These are phyloP conservation scores for Hipposideros larvatus DNA, from an alignment of 2,797 vertebrate species.

Conservation along the genomic window DNA sequence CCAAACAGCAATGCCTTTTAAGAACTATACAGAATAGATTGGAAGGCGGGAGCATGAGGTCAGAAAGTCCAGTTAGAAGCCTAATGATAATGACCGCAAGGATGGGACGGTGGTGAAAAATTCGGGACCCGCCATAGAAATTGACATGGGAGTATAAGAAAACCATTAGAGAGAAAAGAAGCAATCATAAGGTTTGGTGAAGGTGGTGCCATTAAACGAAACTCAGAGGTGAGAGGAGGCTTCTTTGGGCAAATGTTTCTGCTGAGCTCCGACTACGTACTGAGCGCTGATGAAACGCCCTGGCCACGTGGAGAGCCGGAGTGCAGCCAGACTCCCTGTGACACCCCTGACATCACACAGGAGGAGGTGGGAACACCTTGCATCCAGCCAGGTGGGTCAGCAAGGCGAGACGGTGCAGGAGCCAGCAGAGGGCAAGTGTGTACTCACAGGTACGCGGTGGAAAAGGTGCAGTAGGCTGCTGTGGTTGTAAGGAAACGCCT, in stretches of 20 bases:
- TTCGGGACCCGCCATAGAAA: accelerated
- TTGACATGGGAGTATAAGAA: too few species aligned
- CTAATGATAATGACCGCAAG: neutral
- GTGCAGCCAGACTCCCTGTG: neutral
- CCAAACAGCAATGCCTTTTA: neutral
- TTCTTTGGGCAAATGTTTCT: accelerated
- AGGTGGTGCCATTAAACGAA: too few species aligned
- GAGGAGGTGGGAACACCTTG: neutral
- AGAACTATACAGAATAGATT: too few species aligned
- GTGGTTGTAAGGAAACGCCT: too few species aligned
- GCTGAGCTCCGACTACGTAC: neutral
- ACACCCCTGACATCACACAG: neutral
- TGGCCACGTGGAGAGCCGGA: neutral
- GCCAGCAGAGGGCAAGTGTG: too few species aligned
- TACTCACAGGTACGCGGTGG: too few species aligned
- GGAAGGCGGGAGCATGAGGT: neutral
- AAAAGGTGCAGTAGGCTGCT: too few species aligned
- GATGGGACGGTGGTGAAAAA: too few species aligned
- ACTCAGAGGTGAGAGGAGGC: neutral
- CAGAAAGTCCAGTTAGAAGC: neutral
- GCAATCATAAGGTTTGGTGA: neutral
- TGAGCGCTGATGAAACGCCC: neutral
- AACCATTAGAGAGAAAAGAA: neutral
- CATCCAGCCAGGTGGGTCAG: too few species aligned
- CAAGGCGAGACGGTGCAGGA: too few species aligned